Conservation (phyloP, 2,113 vertebrate species). For the Rhabdornis inornatus region DNA sequence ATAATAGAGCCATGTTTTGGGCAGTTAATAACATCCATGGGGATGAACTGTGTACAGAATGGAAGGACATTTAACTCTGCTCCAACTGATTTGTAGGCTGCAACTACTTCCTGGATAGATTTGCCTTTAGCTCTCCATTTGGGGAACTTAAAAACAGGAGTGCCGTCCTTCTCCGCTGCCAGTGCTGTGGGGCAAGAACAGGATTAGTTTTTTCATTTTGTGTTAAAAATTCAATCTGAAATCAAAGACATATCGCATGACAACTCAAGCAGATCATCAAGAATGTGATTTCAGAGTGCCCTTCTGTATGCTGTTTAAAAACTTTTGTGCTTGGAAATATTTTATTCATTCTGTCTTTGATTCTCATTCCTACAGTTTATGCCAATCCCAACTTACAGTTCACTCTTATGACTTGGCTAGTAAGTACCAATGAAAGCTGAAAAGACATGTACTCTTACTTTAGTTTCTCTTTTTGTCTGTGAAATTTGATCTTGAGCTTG, state of each 20-base stretch:
- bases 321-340: neutral
- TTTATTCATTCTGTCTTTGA: neutral
- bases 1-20: slow-evolving; percentile 94
- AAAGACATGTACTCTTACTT: neutral
- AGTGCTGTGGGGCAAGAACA: slow-evolving; percentile 75
- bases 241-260: neutral
- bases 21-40: slow-evolving; percentile 91
- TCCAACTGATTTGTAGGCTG: slow-evolving; percentile 87
- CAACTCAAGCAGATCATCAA: neutral
- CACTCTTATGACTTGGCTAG: neutral
- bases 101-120: slow-evolving; percentile 85
- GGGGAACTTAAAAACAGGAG: slow-evolving; percentile 95
- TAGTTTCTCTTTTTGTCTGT: neutral
- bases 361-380: neutral
- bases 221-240: neutral
- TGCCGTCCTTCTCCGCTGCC: slow-evolving; percentile 91
- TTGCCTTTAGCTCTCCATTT: slow-evolving; percentile 91
- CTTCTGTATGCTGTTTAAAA: neutral
- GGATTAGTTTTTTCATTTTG: neutral
- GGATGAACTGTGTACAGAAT: slow-evolving; percentile 98
- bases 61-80: slow-evolving; percentile 98
- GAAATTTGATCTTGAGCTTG: neutral
- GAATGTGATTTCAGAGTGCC: neutral
- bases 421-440: neutral
- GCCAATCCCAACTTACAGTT: neutral